phyloP scores from a whole-genome alignment of 1,140 invertebrate species.

The Cryptotermes secundus region DNA sequence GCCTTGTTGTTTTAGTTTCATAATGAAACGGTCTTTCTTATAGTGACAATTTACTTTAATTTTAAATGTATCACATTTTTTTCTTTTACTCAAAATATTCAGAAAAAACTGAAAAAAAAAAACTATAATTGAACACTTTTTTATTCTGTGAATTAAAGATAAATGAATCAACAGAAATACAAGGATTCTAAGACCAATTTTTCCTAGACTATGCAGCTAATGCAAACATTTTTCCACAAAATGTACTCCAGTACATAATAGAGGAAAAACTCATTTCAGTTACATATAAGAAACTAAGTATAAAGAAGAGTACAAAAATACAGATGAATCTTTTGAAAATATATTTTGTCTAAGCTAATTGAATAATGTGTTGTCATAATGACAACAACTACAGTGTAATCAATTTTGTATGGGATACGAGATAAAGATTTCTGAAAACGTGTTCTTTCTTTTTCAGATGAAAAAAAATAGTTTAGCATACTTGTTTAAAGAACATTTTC shows the following conservation, averaged over 20 bases:
- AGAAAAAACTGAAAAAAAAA: background rate
- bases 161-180: background rate
- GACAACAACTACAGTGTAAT: background rate
- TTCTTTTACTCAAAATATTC: conserved; percentile 13
- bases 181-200: background rate
- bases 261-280: conserved; percentile 10
- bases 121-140: background rate
- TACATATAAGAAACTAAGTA: conserved; percentile 19
- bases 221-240: conserved; percentile 14
- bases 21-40: conserved; percentile 8
- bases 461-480: conserved; percentile 5
- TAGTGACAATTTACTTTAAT: conserved; percentile 18
- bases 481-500: background rate
- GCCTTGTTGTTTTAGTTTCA: conserved; percentile 17
- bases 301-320: conserved; percentile 34
- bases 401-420: background rate
- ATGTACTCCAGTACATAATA: conserved; percentile 22
- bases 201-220: background rate
- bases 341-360: conserved; percentile 20
- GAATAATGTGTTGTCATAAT: background rate
- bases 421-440: background rate
- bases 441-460: background rate
- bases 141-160: background rate
- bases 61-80: conserved; percentile 20
- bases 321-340: conserved; percentile 29